Evolutionary conservation across 1,140 invertebrate species (phyloP).

Genomic region (Macrobrachium nipponense): DNA sequence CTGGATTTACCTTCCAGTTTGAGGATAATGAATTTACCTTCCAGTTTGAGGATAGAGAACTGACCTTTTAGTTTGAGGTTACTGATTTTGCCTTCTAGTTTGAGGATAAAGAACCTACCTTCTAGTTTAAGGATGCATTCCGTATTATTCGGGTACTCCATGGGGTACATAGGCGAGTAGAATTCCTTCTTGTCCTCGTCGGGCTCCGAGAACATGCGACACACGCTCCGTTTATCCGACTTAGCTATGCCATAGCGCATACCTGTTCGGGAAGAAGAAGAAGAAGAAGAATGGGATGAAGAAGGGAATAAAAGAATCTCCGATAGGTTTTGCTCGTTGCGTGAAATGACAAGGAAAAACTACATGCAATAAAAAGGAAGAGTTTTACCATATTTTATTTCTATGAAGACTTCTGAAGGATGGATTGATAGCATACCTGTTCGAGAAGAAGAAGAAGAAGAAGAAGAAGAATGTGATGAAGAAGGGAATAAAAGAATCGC

Average conservation of each 20-base stretch:
- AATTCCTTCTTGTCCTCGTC: constrained; percentile 75
- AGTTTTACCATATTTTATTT: no score
- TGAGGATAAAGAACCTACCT: constrained; percentile 3
- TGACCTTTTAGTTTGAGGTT: not conserved
- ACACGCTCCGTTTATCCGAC: constrained; percentile 63
- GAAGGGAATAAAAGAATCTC: not conserved
- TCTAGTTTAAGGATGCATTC: constrained; percentile 78
- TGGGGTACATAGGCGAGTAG: constrained; percentile 80
- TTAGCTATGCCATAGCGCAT: not conserved
- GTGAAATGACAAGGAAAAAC: not conserved
- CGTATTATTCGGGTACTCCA: constrained; percentile 78
- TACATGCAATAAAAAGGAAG: not conserved
- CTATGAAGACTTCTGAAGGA: no score
- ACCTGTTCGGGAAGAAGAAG: not conserved
- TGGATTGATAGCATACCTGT: no score
- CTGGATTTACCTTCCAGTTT: not conserved
- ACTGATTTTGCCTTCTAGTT: no score
- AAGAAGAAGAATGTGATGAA: no score
- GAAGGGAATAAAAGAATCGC: no score
- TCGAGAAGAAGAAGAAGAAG: no score
- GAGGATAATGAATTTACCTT: not conserved
- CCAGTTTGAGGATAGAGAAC: not conserved
- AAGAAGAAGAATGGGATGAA: no score
- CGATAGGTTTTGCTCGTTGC: not conserved
- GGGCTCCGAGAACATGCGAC: constrained; percentile 74